Evolutionary conservation across 2,113 vertebrate genomes (phyloP), one percentile per base, ranked within the genome.

Genomic region (Macquaria ambigua): DNA sequence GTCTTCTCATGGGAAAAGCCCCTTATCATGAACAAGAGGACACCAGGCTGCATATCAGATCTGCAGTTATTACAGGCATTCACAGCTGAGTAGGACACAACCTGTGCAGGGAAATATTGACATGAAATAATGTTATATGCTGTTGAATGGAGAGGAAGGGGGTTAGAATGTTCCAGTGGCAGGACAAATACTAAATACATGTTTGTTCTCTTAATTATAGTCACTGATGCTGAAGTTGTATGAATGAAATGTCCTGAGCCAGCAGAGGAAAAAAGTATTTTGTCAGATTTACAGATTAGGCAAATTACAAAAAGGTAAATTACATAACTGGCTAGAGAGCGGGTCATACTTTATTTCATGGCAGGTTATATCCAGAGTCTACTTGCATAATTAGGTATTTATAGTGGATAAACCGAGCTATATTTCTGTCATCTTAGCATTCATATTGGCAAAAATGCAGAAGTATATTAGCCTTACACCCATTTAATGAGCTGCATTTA

Each of bases 11-110:
- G 87, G 90, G 89, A 91, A n/a, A 48, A 8, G 31, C 21, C 20
- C 62, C 62, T 84, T 73, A 74, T 84, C 74, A 61, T 72, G 89
- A 89, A 87, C 83, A 86, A 84, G 82, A 74, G 46, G 69, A 64
- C 28, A 43, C 20, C 28, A 34, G 75, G 74, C 78, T 71, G 83
- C 64, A 77, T 85, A 90, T 93, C 78, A 85, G 87, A 91, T 92
- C 74, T 80, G 74, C 77, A 74, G 31, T 89, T 85, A 89, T 91
- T 90, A 79, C 66, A 59, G 43, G 16, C 67, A 66, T 79, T 87
- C 58, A 55, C 25, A 48, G 66, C 50, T 84, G 85, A 87, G 77
- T 67, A 61, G 46, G 21, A 83, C 52, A 62, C 58, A 77, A 78
- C 61, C 74, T 71, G 53, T 31, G 53, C 55, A 52, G 37, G 68